These are phyloP conservation scores for Thamnophis sirtalis DNA, from an alignment of 2,113 vertebrate genomes.

Conservation along the genomic window DNA sequence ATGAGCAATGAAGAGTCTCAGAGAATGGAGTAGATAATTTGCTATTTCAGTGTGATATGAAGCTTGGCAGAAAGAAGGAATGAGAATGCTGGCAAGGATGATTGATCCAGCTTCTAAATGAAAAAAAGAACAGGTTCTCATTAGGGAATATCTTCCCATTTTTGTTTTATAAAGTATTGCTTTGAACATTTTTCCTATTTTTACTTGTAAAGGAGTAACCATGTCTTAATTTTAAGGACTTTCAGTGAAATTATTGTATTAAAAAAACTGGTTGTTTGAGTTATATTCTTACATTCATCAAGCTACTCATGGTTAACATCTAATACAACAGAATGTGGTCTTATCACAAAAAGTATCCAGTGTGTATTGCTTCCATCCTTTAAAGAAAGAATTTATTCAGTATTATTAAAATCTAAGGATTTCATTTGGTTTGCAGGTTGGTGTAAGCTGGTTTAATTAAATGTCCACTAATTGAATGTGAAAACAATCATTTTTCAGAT, in stretches of 20 bases:
- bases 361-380: background rate
- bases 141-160: background rate
- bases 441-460: background rate
- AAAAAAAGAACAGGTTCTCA: background rate
- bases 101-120: background rate
- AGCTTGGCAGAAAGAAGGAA: background rate
- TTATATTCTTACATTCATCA: background rate
- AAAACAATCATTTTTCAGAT: background rate
- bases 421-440: background rate
- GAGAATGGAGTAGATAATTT: background rate
- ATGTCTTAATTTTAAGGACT: background rate
- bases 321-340: background rate
- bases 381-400: background rate
- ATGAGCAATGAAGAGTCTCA: background rate
- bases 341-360: background rate
- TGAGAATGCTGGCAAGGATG: background rate
- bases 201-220: background rate
- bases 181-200: background rate
- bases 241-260: background rate
- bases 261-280: background rate
- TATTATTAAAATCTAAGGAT: background rate
- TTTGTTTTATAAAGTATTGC: background rate
- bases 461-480: background rate
- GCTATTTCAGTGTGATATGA: background rate
- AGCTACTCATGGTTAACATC: background rate